Base-by-base conservation (phyloP, 30 jellyfish, hydroid and myxozoan species). In the Aurelia coerulea region DNA sequence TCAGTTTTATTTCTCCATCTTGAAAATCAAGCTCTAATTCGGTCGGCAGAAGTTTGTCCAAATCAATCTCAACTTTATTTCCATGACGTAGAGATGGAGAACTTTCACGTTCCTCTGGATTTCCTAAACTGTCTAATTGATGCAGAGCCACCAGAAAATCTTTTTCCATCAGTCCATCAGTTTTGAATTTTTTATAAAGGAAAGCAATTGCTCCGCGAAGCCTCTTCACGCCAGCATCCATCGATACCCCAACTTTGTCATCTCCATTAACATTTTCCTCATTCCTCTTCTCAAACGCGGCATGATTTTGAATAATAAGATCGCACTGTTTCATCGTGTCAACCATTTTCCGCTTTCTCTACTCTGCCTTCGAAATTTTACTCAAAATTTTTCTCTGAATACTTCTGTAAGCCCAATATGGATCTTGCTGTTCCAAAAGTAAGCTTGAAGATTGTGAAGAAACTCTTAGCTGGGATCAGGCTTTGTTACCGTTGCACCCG, bases 21-120 rank as follows among this genome's bases (percentile, higher is more conserved):
- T 69, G 63, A 34, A 81, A 81, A 59, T 81, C 91, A 14, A 81
- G 84, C 84, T 81, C 91, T 33, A 81, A 69, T 50, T 81, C 91
- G 11, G 68, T 83, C 5, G 91, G 91, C 56, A 68, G 7, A 5
- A 69, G 49, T 81, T 72, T 62, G 52, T 81, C 91, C 71, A 81
- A 66, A 18, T 80, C 88, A 18, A 13, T 39, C 53, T 80, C 90
- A 16, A 46, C 18, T 13, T 41, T 37, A 1, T 79, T 46, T 66
- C 71, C 51, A 29, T 65, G 35, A 1, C 42, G 33, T 17, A 58
- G 65, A 39, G 18, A 42, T 6, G 79, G 51, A 0, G 41, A 23
- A 23, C 64, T 84, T 72, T 58, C 85, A 51, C 64, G 29, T 62
- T 62, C 87, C 60, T 70, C 79, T 6, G 56, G 1, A 46, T 9